phyloP scores from a whole-genome alignment of 2,888 invertebrate genomes.

The Hypselothyrea guttata region DNA sequence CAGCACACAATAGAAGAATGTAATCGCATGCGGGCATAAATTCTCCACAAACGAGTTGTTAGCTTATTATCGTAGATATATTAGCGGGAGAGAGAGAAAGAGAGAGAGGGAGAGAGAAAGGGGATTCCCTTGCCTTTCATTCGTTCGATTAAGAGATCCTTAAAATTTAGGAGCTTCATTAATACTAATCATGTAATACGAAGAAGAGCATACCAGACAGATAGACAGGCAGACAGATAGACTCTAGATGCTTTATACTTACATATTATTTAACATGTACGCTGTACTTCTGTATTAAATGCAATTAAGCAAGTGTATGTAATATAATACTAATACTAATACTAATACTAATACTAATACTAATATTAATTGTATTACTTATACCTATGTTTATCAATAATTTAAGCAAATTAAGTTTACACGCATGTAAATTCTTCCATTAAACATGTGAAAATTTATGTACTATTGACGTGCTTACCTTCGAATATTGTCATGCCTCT shows the following conservation, averaged over 20 bases:
- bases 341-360: slow-evolving; percentile 36
- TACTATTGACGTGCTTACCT: neutral
- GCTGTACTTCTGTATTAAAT: slow-evolving; percentile 66
- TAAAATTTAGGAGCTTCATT: slow-evolving; percentile 18
- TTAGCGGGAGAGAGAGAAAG: slow-evolving; percentile 10
- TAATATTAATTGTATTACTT: slow-evolving; percentile 26
- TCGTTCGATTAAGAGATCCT: too few relatives aligned
- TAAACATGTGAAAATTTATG: slow-evolving; percentile 47
- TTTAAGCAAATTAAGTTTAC: slow-evolving; percentile 45
- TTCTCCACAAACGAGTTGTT: slow-evolving; percentile 18
- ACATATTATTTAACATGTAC: slow-evolving; percentile 30
- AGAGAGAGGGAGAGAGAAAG: slow-evolving; percentile 4
- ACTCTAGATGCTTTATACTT: slow-evolving; percentile 20
- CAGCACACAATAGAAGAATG: slow-evolving; percentile 4
- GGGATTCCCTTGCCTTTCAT: neutral
- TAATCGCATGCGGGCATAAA: neutral
- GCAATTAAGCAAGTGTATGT: slow-evolving; percentile 63
- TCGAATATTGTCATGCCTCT: too few relatives aligned
- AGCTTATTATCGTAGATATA: slow-evolving; percentile 29
- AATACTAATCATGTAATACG: too few relatives aligned
- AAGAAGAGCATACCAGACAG: too few relatives aligned
- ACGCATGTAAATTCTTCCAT: slow-evolving; percentile 69
- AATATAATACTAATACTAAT: slow-evolving; percentile 42
- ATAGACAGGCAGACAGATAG: too few relatives aligned
- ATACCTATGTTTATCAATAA: slow-evolving; percentile 38